Base-by-base conservation (phyloP, 1,140 invertebrate genomes). In the Kradibia gibbosae region DNA sequence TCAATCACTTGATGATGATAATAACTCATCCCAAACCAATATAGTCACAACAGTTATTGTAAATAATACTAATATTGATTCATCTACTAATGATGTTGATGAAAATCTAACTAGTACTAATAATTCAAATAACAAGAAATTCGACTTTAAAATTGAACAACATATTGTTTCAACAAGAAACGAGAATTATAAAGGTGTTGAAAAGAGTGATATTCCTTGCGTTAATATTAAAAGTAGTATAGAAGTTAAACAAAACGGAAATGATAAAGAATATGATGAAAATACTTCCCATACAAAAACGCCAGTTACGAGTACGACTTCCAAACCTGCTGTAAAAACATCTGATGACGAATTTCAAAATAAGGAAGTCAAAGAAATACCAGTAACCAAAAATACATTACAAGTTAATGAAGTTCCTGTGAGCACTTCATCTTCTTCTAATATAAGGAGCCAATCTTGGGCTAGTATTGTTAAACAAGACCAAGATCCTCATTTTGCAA, bases 211-310 rank as follows among this genome's bases (percentile, higher is more conserved):
- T 72, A 48, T 86, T 45, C 81, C 86, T 39, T 83, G 75, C 65
- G 83, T 89, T 36, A 88, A 86, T 82, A 88, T 87, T 82, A 86
- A 86, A 62, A 88, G 85, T 79, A 87, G 84, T 45, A 86, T 89
- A 34, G 86, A 89, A 80, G 85, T 87, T 17, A 88, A 88, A 31
- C 88, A 89, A 65, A 89, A 88, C 75, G 85, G 86, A 34, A 84
- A 84, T 10, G 85, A 89, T 70, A 83, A 86, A 45, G 83, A 86
- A 22, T 84, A 85, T 42, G 78, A 86, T 28, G 83, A 82, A 55
- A 79, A 4, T 74, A 55, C 13, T 65, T 74, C 76, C 28, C 67
- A 74, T 62, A 5, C 65, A 45, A 82, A 82, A 78, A 34, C 25
- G 39, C 20, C 45, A 73, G 55, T 34, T 17, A 22, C 25, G 62